phyloP scores from a whole-genome alignment of 2,113 vertebrate genomes.

The Aix galericulata region DNA sequence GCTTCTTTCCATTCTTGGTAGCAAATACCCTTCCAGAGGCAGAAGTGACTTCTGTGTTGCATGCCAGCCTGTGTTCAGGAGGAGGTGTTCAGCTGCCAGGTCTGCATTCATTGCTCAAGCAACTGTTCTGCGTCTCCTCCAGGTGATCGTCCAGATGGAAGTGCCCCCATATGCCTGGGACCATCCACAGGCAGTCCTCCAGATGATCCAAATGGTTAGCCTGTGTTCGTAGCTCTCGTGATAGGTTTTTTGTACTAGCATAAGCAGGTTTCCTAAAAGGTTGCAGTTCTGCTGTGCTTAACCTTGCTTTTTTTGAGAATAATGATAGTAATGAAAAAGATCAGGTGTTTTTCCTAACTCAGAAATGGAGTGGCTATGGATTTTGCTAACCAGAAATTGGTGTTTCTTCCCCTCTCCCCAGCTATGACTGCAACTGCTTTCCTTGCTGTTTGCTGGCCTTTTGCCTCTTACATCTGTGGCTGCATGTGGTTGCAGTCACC shows the following conservation, averaged over 20 bases:
- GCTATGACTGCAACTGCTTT: background rate
- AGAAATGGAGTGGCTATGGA: background rate
- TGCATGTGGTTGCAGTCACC: background rate
- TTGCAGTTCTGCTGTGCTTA: background rate
- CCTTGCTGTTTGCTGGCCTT: background rate
- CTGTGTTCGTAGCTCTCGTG: background rate
- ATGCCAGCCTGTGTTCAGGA: background rate
- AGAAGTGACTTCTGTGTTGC: fast-evolving
- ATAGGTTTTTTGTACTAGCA: fast-evolving
- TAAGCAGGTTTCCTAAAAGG: background rate
- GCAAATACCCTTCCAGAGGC: background rate
- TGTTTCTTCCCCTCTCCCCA: fast-evolving
- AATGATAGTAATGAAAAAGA: background rate
- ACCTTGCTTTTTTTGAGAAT: background rate
- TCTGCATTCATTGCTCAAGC: fast-evolving
- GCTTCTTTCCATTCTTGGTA: background rate
- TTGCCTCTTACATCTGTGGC: background rate
- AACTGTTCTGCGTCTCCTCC: background rate
- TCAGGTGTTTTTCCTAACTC: background rate
- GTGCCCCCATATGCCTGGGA: background rate
- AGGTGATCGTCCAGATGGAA: background rate
- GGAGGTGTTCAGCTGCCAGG: background rate
- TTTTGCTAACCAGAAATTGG: background rate
- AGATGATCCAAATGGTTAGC: background rate
- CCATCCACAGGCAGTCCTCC: background rate